Conservation (phyloP, 2,888 invertebrate species). For the Dryobota labecula region DNA sequence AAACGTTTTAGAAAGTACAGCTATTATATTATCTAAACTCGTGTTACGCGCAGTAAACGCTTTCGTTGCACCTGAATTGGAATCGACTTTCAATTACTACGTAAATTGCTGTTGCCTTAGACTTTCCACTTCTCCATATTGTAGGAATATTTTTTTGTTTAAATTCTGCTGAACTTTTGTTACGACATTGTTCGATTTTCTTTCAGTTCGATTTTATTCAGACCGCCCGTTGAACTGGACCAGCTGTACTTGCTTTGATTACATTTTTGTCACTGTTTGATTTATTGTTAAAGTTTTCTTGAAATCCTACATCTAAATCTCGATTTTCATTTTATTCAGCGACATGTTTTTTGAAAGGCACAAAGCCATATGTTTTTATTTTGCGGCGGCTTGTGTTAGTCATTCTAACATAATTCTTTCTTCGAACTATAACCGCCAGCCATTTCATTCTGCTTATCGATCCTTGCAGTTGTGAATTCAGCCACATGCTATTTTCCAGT, state of each 20-base stretch:
- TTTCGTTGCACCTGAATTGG: conserved; percentile 81
- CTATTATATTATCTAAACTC: conserved; percentile 80
- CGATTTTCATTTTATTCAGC: background rate
- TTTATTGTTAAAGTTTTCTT: conserved; percentile 1
- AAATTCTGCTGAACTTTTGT: conserved; percentile 26
- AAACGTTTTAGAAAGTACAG: conserved; percentile 82
- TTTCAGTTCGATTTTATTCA: conserved; percentile 20
- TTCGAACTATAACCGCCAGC: conserved; percentile 39
- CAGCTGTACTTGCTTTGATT: conserved; percentile 6
- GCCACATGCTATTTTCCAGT: conserved; percentile 64
- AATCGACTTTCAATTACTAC: conserved; percentile 80
- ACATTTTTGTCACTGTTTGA: background rate
- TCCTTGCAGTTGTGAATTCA: conserved; percentile 53
- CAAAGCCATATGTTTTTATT: conserved; percentile 4
- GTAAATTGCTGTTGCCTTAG: conserved; percentile 71
- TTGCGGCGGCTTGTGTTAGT: conserved; percentile 3
- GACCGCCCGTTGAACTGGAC: background rate
- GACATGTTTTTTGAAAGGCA: background rate
- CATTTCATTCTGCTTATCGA: conserved; percentile 62
- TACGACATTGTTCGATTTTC: conserved; percentile 26
- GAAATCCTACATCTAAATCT: background rate
- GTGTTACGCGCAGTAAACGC: conserved; percentile 81
- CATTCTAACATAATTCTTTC: conserved; percentile 54
- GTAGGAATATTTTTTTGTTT: conserved; percentile 42
- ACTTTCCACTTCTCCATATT: conserved; percentile 64